These are phyloP conservation scores for Callimorpha dominula DNA, from an alignment of 2,888 invertebrate genomes.

Conservation along the genomic window DNA sequence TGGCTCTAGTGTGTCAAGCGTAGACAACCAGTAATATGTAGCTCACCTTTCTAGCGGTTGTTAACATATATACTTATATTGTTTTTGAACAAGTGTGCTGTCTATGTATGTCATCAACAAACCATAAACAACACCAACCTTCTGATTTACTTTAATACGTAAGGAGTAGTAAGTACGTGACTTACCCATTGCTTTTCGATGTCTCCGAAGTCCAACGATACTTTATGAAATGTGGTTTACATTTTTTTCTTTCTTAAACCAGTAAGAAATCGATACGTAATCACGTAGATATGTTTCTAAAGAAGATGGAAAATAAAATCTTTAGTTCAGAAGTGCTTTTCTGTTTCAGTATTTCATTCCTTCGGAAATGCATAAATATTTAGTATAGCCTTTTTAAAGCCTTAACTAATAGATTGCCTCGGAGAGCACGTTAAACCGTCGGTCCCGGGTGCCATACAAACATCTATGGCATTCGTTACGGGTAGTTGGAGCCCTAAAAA, in stretches of 20 bases:
- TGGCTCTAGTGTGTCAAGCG: too few relatives aligned
- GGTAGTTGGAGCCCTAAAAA: too few relatives aligned
- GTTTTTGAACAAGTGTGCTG: too few relatives aligned
- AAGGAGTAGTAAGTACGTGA: neutral
- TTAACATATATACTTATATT: neutral
- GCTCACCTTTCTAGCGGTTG: neutral
- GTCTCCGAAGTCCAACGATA: neutral
- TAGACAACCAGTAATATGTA: neutral
- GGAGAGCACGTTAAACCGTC: too few relatives aligned
- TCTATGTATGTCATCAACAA: neutral
- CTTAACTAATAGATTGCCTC: too few relatives aligned
- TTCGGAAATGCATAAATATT: neutral
- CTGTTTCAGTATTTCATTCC: neutral
- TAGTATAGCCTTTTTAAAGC: too few relatives aligned
- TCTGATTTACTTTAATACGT: neutral
- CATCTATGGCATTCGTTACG: too few relatives aligned
- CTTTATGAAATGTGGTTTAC: too few relatives aligned
- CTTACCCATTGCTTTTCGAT: neutral
- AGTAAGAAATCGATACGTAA: neutral
- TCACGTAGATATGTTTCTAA: neutral
- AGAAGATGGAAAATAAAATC: neutral
- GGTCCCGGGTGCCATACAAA: too few relatives aligned
- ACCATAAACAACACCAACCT: neutral
- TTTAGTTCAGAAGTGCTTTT: rapidly evolving
- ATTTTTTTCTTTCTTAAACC: neutral